These are phyloP conservation scores for Tyrannus savana DNA, from an alignment of 2,113 vertebrate species.

Conservation along the genomic window DNA sequence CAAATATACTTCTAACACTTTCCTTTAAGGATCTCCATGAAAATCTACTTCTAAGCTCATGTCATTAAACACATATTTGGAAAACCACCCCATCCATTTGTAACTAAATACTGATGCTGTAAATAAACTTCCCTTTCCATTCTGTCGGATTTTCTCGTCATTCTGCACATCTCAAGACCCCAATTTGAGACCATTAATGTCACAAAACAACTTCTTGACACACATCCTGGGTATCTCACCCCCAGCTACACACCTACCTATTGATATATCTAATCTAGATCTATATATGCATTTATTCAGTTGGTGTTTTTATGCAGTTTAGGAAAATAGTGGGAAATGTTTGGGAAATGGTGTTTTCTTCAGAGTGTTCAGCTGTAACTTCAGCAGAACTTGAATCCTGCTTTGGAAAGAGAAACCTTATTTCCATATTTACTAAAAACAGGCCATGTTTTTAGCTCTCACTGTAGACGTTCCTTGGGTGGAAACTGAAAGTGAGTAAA, in stretches of 20 bases:
- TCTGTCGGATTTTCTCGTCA: neutral
- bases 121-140: neutral
- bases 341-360: neutral
- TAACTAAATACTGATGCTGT: neutral
- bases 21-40: neutral
- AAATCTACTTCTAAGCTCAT: neutral
- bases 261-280: neutral
- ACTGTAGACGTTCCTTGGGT: neutral
- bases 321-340: neutral
- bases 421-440: neutral
- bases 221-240: neutral
- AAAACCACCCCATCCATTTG: rapidly evolving
- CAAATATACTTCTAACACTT: neutral
- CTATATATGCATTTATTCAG: neutral
- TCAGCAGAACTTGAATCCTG: neutral
- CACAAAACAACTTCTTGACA: neutral
- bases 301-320: neutral
- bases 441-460: neutral
- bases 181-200: neutral
- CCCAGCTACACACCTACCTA: too few relatives aligned
- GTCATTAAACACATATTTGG: neutral
- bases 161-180: neutral
- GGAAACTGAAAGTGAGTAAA: neutral
- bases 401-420: neutral
- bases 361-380: neutral